These are phyloP conservation scores for Eilema griseolum DNA, from an alignment of 2,888 invertebrate genomes.

Conservation along the genomic window DNA sequence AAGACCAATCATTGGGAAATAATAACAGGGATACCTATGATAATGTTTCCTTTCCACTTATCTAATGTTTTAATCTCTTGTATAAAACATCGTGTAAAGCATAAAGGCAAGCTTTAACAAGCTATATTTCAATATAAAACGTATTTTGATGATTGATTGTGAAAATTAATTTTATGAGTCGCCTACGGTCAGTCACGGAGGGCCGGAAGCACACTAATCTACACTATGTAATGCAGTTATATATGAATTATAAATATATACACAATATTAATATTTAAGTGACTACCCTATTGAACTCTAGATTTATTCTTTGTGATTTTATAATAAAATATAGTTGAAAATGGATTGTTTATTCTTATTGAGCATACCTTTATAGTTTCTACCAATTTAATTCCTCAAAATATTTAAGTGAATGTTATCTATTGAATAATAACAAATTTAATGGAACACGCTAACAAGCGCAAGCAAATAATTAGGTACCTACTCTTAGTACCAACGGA, in stretches of 20 bases:
- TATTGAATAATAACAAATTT: too few species aligned
- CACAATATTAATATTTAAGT: slow-evolving; percentile 82
- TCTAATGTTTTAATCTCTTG: slow-evolving; percentile 53
- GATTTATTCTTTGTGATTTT: slow-evolving; percentile 91
- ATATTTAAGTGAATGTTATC: too few species aligned
- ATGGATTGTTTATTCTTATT: slow-evolving; percentile 58
- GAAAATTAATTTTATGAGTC: slow-evolving; percentile 70
- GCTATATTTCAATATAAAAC: slow-evolving; percentile 68
- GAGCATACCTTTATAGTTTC: slow-evolving; percentile 34
- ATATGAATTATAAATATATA: slow-evolving; percentile 78
- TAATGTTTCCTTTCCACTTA: slow-evolving; percentile 76
- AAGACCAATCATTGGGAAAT: slow-evolving; percentile 84
- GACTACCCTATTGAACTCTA: slow-evolving; percentile 88
- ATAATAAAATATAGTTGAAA: slow-evolving; percentile 89
- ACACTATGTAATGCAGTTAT: slow-evolving; percentile 73
- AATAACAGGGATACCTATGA: slow-evolving; percentile 80
- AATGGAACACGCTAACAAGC: too few species aligned
- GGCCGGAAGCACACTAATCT: slow-evolving; percentile 59
- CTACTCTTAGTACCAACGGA: too few species aligned
- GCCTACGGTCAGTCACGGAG: slow-evolving; percentile 53
- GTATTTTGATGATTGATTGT: slow-evolving; percentile 78
- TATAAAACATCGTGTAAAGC: slow-evolving; percentile 49
- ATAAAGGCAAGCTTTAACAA: slow-evolving; percentile 72
- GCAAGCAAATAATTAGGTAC: too few species aligned
- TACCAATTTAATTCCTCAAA: not conserved